These are phyloP conservation scores for Tetramorium simillimum DNA, from an alignment of 1,140 invertebrate genomes.

Conservation along the genomic window DNA sequence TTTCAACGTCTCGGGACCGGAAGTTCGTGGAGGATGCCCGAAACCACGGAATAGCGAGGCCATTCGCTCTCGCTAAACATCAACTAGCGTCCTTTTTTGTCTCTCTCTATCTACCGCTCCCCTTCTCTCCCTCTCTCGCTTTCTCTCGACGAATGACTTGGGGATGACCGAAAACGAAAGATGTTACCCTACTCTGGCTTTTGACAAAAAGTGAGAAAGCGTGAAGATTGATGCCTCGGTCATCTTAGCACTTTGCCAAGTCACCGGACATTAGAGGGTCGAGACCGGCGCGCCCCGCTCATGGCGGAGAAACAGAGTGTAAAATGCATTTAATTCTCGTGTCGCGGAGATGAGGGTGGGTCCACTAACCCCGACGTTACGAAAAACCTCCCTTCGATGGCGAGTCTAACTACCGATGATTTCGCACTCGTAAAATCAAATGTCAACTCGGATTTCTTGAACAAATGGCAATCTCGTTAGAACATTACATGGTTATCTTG, in stretches of 20 bases:
- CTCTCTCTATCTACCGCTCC: background rate
- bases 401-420: constrained; percentile 54
- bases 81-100: constrained; percentile 44
- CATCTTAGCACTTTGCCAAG: constrained; percentile 78
- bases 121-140: background rate
- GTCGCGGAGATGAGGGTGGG: constrained; percentile 64
- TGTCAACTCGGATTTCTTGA: constrained; percentile 54
- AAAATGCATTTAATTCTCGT: constrained; percentile 79
- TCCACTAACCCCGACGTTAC: background rate
- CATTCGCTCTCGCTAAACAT: constrained; percentile 19
- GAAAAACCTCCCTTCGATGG: constrained; percentile 58
- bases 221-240: constrained; percentile 79
- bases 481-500: constrained; percentile 4
- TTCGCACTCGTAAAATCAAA: constrained; percentile 63
- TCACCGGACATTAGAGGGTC: constrained; percentile 79
- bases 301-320: constrained; percentile 74
- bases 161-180: constrained; percentile 54
- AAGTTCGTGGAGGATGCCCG: constrained; percentile 61
- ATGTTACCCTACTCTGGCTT: constrained; percentile 59
- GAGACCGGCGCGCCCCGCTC: constrained; percentile 27
- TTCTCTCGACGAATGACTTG: background rate
- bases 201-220: constrained; percentile 74
- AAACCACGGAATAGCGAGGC: constrained; percentile 55
- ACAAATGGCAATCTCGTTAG: background rate
- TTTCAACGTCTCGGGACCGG: constrained; percentile 72